Evolutionary conservation across 2,113 vertebrate genomes (phyloP), one percentile per base, ranked within the genome.

Genomic region (Mastomys coucha): DNA sequence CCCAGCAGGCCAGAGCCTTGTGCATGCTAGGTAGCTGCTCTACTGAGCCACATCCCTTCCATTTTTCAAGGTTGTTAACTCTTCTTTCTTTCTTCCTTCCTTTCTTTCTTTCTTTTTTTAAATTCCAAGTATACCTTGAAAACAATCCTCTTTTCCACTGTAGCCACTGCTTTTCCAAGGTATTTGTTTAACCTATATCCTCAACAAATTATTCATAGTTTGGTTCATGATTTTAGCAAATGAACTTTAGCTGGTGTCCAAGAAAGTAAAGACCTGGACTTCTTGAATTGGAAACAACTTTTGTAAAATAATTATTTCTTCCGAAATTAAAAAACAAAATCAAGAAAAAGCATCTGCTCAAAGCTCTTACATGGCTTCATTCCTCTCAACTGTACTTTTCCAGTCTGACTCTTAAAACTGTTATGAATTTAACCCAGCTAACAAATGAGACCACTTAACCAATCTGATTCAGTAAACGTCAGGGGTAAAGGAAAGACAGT

Each of bases 401-500:
- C 93, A 94, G 77, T 76, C 31, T 28, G 24, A 94, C 3, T 76
- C 6, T 73, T n/a, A 85, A 65, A 45, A 45, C 5, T 26, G 67
- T 60, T 51, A n/a, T 56, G 70, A 73, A 63, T 84, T 31, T 85
- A 39, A 42, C 3, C 36, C 14, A 72, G n/a, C 33, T 36, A 39
- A 42, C 42, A 73, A 7, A 12, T 84, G 75, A 28, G 70, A 3
- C n/a, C 22, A 84, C 81, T 31, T 63, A 84, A 63, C n/a, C 39
- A 58, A 77, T 51, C 9, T 45, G 84, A 78, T n/a, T 69, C 39
- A 45, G n/a, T 39, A 76, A 77, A 69, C 4, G 49, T 2, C 12
- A 4, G 28, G 13, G n/a, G 28, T 5, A 36, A 6, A 22, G 13
- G 28, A 36, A 6, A 22, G 9, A 13, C 1, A 24, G 9, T 33